phyloP scores from a whole-genome alignment of 2,888 invertebrate species.

The Tribolium freemani region DNA sequence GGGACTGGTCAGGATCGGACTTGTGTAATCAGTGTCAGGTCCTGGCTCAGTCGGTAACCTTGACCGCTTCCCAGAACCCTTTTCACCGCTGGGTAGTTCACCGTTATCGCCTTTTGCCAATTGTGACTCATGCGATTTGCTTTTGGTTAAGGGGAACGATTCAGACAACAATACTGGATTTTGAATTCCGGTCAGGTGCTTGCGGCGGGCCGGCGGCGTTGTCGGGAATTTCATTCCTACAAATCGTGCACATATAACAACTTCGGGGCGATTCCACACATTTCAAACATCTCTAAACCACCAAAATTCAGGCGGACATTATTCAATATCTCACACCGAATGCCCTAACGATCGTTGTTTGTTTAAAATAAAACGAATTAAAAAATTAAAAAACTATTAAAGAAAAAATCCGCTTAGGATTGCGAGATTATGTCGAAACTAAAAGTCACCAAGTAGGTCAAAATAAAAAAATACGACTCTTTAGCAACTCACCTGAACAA shows the following conservation, averaged over 20 bases:
- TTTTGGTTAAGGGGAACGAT: slow-evolving; percentile 83
- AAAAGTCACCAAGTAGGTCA: no score
- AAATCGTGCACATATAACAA: slow-evolving; percentile 3
- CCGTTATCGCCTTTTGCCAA: slow-evolving; percentile 73
- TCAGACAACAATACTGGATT: slow-evolving; percentile 68
- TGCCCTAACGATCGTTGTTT: no score
- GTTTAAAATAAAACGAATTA: no score
- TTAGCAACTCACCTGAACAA: no score
- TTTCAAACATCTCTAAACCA: neutral
- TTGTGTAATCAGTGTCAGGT: slow-evolving; percentile 69
- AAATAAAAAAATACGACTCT: no score
- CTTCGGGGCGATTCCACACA: neutral
- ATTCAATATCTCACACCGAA: no score
- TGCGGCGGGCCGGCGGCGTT: slow-evolving; percentile 84
- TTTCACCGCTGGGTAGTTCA: slow-evolving; percentile 53
- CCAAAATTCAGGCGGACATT: neutral
- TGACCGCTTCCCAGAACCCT: slow-evolving; percentile 60
- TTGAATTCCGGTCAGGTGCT: slow-evolving; percentile 71
- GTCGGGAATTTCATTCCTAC: slow-evolving; percentile 81
- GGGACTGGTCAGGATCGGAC: slow-evolving; percentile 71
- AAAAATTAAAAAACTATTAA: no score
- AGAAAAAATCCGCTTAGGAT: no score
- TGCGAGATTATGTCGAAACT: no score
- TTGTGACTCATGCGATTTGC: slow-evolving; percentile 93
- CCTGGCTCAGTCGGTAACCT: slow-evolving; percentile 75